Conservation (phyloP, 1,140 invertebrate species). For the Lutraria rhynchaena region DNA sequence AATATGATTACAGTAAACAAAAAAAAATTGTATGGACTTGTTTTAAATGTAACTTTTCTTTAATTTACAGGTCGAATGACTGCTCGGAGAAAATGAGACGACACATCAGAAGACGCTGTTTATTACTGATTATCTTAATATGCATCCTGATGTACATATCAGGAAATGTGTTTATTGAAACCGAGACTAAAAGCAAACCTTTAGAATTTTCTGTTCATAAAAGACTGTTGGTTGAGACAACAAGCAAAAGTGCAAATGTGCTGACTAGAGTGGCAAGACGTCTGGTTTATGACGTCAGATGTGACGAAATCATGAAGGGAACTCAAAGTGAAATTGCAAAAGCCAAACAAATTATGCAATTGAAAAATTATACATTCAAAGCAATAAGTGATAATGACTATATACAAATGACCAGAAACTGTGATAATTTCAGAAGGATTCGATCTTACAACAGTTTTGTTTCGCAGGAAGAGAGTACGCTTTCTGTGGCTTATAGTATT, state of each 20-base stretch:
- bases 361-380: background rate
- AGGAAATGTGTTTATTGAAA: conserved; percentile 10
- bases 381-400: conserved; percentile 26
- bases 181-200: background rate
- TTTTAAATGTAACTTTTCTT: background rate
- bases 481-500: conserved; percentile 68
- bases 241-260: no score
- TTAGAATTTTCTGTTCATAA: background rate
- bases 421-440: conserved; percentile 32
- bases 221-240: no score
- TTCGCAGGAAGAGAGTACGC: conserved; percentile 20
- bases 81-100: background rate
- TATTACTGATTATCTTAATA: background rate
- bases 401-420: conserved; percentile 42
- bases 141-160: conserved; percentile 4
- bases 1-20: no score
- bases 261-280: background rate
- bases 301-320: conserved; percentile 38
- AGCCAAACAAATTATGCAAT: conserved; percentile 23
- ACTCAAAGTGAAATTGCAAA: conserved; percentile 16
- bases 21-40: no score
- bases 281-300: conserved; percentile 32
- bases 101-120: background rate
- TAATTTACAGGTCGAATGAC: background rate
- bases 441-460: conserved; percentile 18